Percentiles rank a stretch among this genome's conserved stretches.
These are phyloP conservation scores for Notamacropus eugenii DNA, from an alignment of 2,797 vertebrate genomes.

Conservation along the genomic window DNA sequence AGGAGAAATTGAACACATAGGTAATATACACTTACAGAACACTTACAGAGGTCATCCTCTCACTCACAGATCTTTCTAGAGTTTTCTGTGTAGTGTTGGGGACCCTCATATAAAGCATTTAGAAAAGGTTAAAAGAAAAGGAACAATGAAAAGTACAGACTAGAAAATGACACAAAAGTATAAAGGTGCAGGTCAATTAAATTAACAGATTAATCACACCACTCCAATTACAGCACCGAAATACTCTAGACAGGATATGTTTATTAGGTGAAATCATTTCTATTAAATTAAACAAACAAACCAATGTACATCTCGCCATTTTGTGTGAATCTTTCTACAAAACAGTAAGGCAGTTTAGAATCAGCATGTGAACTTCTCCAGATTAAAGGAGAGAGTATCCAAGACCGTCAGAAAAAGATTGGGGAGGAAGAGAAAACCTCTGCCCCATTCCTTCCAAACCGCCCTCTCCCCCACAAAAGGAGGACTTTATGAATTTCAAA, in stretches of 20 bases:
- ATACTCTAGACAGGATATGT: background rate
- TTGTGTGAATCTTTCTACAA: background rate
- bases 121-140: background rate
- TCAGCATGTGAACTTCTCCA: background rate
- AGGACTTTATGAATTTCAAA: background rate
- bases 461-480: background rate
- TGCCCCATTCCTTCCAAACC: background rate
- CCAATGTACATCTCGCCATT: background rate
- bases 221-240: background rate
- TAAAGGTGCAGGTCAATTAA: background rate
- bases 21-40: background rate
- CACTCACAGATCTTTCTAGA: background rate
- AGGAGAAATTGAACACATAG: background rate
- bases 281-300: background rate
- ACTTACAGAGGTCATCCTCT: background rate
- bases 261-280: background rate
- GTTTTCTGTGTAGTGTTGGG: background rate
- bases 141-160: background rate
- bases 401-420: background rate
- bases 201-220: background rate
- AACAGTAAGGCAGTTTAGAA: background rate
- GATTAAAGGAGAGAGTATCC: background rate
- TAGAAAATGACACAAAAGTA: conserved; percentile 26
- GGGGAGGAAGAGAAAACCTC: background rate
- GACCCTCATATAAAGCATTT: background rate